phyloP scores from a whole-genome alignment of 2,797 vertebrate genomes.

The Aratinga solstitialis region DNA sequence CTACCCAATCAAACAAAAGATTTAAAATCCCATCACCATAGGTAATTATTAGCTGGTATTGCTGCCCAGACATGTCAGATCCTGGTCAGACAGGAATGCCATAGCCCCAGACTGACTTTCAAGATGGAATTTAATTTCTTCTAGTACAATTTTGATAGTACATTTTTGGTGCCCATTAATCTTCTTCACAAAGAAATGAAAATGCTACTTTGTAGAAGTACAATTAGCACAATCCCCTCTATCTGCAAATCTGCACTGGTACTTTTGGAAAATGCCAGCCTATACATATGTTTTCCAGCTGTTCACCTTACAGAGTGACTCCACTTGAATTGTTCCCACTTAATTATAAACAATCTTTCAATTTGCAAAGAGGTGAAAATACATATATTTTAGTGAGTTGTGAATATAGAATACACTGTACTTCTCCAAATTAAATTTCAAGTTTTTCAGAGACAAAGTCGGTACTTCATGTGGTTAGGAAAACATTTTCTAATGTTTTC shows the following conservation, averaged over 20 bases:
- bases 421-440: neutral
- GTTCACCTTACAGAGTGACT: neutral
- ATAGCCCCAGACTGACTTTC: neutral
- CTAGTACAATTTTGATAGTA: neutral
- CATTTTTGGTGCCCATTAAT: neutral
- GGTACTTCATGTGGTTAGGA: neutral
- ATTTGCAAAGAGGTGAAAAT: neutral
- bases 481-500: slow-evolving; percentile 23
- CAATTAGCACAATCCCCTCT: neutral
- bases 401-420: neutral
- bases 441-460: neutral
- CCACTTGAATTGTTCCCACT: neutral
- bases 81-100: neutral
- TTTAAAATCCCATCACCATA: neutral
- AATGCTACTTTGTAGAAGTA: neutral
- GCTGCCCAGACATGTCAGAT: neutral
- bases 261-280: neutral
- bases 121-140: neutral
- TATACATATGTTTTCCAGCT: neutral
- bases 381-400: neutral
- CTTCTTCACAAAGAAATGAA: neutral
- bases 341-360: neutral
- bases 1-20: neutral
- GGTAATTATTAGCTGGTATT: neutral
- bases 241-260: neutral